Conservation (phyloP, 2,797 vertebrate genomes). For the Lepilemur ruficaudatus region DNA sequence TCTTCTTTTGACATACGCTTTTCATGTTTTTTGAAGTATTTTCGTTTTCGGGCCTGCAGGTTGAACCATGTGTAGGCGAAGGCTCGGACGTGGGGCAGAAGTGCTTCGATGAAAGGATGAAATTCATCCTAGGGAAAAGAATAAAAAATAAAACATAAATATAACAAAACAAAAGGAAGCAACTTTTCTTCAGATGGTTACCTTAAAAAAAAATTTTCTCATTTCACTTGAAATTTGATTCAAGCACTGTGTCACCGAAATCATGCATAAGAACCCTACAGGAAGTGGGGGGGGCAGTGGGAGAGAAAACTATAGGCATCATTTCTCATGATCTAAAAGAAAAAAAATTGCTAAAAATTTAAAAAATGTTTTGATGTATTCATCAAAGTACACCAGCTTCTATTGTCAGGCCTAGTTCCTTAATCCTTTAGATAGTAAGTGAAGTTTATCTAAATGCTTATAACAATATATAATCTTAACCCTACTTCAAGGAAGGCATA, state of each 20-base stretch:
- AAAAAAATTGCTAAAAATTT: background rate
- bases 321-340: background rate
- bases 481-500: slow-evolving; percentile 74
- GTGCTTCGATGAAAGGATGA: slow-evolving; percentile 99
- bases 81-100: slow-evolving; percentile 98
- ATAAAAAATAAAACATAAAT: slow-evolving; percentile 62
- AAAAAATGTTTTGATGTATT: background rate
- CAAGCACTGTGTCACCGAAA: background rate
- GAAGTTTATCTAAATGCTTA: background rate
- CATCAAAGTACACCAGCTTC: background rate
- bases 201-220: slow-evolving; percentile 11
- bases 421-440: background rate
- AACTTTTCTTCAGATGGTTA: background rate
- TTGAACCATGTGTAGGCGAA: slow-evolving; percentile 99
- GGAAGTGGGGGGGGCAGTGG: background rate
- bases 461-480: slow-evolving; percentile 64
- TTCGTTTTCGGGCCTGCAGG: slow-evolving; percentile 99
- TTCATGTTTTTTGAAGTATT: slow-evolving; percentile 99
- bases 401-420: background rate
- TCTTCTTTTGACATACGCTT: slow-evolving; percentile 99
- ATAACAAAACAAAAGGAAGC: background rate
- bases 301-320: background rate
- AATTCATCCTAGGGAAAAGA: slow-evolving; percentile 92
- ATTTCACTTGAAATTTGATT: slow-evolving; percentile 21
- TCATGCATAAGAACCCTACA: background rate